Conservation (phyloP, 2,888 invertebrate genomes). For the Panzeria rudis region DNA sequence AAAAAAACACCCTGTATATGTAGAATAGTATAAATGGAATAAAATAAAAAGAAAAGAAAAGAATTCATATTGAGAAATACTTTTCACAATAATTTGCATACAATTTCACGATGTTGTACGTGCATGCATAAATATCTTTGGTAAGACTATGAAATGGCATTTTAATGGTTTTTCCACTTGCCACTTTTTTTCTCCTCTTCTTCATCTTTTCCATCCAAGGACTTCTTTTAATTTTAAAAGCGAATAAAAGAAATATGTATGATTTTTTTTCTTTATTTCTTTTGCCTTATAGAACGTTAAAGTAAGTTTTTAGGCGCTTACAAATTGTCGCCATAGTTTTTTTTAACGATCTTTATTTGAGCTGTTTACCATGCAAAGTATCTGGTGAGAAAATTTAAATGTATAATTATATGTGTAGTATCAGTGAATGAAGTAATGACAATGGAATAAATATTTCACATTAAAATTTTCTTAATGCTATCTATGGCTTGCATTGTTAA, state of each 20-base stretch:
- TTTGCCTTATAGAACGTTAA: conserved; percentile 39
- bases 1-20: too few relatives aligned
- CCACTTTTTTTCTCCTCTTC: conserved; percentile 54
- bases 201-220: conserved; percentile 14
- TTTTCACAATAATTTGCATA: conserved; percentile 71
- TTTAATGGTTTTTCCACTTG: conserved; percentile 75
- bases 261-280: conserved; percentile 1
- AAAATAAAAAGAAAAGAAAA: conserved; percentile 44
- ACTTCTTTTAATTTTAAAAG: conserved; percentile 40
- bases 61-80: conserved; percentile 72
- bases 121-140: conserved; percentile 68
- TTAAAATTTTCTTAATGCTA: conserved; percentile 32
- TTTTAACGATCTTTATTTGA: conserved; percentile 4
- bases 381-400: conserved; percentile 7
- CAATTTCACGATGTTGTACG: conserved; percentile 59
- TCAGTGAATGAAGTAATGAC: neutral
- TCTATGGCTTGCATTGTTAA: neutral
- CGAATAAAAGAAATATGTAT: conserved; percentile 2
- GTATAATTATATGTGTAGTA: neutral
- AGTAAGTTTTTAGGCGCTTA: conserved; percentile 68
- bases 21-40: conserved; percentile 31
- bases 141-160: conserved; percentile 73
- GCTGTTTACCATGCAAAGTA: conserved; percentile 52
- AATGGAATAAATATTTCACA: conserved; percentile 7
- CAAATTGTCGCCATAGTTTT: conserved; percentile 64